A percentile compares a stretch with the other conserved stretches of the same genome.
Evolutionary conservation across 1,140 invertebrate genomes (phyloP).

Genomic region (Eueides isabella): DNA sequence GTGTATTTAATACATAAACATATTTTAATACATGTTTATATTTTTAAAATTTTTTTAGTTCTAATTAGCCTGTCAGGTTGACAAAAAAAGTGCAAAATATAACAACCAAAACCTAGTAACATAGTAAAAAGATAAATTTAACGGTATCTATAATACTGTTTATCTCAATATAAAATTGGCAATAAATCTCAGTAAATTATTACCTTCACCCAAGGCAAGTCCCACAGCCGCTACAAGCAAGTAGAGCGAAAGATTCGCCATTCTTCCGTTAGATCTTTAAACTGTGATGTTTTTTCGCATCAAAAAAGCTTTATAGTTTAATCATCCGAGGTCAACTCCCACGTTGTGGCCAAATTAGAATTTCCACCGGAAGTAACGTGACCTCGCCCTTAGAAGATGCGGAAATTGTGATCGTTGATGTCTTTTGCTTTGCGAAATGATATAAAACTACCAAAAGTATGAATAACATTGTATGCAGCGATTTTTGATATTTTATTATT

Average conservation of each 20-base stretch:
- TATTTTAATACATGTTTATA: too few species aligned
- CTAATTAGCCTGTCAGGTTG: too few species aligned
- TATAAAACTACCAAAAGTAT: not conserved
- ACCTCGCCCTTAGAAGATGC: constrained; percentile 45
- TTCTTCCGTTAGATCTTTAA: constrained; percentile 48
- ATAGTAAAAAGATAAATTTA: constrained; percentile 30
- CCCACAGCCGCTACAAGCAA: constrained; percentile 41
- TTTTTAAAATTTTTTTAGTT: too few species aligned
- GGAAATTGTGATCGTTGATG: constrained; percentile 39
- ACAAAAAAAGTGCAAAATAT: too few species aligned
- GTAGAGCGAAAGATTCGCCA: constrained; percentile 50
- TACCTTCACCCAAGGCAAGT: constrained; percentile 53
- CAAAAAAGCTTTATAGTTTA: constrained; percentile 63
- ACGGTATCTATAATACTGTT: constrained; percentile 44
- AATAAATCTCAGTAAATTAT: constrained; percentile 49
- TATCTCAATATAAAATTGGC: constrained; percentile 11
- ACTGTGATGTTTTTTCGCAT: constrained; percentile 46
- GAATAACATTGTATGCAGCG: too few species aligned
- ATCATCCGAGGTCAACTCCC: constrained; percentile 60
- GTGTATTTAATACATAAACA: too few species aligned
- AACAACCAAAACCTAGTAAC: not conserved
- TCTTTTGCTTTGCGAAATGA: constrained; percentile 15
- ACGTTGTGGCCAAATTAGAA: constrained; percentile 54
- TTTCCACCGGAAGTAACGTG: constrained; percentile 63
- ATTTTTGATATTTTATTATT: too few species aligned